Percentiles rank a stretch among this genome's conserved stretches.
phyloP scores from a whole-genome alignment of 2,113 vertebrate species.

The Cranoglanis bouderius region DNA sequence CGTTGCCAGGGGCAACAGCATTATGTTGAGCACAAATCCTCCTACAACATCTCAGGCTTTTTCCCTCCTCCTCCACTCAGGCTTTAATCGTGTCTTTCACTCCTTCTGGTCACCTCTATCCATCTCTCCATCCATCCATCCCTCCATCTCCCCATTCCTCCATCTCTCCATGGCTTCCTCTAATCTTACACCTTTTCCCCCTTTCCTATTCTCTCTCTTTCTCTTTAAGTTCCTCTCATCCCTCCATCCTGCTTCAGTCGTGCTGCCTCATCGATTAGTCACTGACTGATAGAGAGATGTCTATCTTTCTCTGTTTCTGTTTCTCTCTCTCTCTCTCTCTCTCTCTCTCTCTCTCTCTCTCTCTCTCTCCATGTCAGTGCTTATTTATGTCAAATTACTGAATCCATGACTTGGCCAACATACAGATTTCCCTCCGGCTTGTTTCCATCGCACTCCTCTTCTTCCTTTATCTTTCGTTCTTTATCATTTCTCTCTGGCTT shows the following conservation, averaged over 20 bases:
- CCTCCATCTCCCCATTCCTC: not conserved
- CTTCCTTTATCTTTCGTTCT: not conserved
- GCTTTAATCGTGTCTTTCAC: conserved; percentile 42
- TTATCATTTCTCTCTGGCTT: not conserved
- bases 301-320: not conserved
- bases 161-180: not conserved
- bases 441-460: conserved; percentile 27
- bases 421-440: conserved; percentile 40
- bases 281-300: conserved; percentile 27
- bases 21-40: conserved; percentile 46
- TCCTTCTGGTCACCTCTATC: conserved; percentile 40
- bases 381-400: conserved; percentile 46
- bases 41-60: conserved; percentile 54
- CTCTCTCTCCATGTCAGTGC: conserved; percentile 11
- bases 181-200: not conserved
- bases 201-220: not conserved
- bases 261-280: conserved; percentile 9
- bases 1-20: conserved; percentile 59
- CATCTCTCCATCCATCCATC: not conserved
- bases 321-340: not conserved
- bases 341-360: conserved; percentile 21
- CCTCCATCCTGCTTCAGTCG: not conserved
- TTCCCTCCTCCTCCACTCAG: conserved; percentile 44
- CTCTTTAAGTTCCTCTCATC: not conserved
- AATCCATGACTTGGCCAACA: conserved; percentile 15